Evolutionary conservation across 1,140 invertebrate genomes (phyloP).

Genomic region (Spodoptera frugiperda): DNA sequence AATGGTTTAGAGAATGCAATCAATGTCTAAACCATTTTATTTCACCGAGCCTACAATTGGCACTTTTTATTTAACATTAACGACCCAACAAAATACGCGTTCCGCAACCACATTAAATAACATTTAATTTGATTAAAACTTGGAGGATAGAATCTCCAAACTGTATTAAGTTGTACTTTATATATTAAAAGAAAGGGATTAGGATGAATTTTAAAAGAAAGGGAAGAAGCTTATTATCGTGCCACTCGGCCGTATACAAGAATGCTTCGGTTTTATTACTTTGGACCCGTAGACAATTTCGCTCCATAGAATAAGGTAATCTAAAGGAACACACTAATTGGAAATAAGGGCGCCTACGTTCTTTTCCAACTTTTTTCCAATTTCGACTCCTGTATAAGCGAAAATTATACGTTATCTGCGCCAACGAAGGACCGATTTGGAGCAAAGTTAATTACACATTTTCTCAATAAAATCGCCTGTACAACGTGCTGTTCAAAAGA

Average conservation of each 20-base stretch:
- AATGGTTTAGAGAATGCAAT: no score
- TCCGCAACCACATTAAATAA: slow-evolving; percentile 8
- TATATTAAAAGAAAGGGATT: slow-evolving; percentile 49
- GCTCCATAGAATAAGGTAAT: slow-evolving; percentile 47
- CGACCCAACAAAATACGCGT: slow-evolving; percentile 4
- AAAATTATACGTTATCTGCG: slow-evolving; percentile 15
- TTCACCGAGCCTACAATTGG: not conserved
- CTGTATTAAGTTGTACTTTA: slow-evolving; percentile 17
- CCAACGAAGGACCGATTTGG: not conserved
- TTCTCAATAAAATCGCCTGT: not conserved
- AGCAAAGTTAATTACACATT: not conserved
- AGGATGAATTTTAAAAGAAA: slow-evolving; percentile 62
- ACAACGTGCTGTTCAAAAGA: not conserved
- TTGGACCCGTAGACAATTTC: slow-evolving; percentile 38
- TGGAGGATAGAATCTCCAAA: slow-evolving; percentile 25
- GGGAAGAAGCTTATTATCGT: slow-evolving; percentile 53
- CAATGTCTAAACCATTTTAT: no score
- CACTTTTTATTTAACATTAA: slow-evolving; percentile 26
- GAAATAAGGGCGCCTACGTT: slow-evolving; percentile 18
- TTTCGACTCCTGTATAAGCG: not conserved
- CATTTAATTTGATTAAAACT: slow-evolving; percentile 45
- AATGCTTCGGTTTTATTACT: slow-evolving; percentile 53
- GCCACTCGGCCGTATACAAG: slow-evolving; percentile 1
- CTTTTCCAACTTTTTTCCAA: slow-evolving; percentile 8
- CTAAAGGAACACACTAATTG: slow-evolving; percentile 44